phyloP scores from a whole-genome alignment of 2,113 vertebrate species.

The Odobenus rosmarus region DNA sequence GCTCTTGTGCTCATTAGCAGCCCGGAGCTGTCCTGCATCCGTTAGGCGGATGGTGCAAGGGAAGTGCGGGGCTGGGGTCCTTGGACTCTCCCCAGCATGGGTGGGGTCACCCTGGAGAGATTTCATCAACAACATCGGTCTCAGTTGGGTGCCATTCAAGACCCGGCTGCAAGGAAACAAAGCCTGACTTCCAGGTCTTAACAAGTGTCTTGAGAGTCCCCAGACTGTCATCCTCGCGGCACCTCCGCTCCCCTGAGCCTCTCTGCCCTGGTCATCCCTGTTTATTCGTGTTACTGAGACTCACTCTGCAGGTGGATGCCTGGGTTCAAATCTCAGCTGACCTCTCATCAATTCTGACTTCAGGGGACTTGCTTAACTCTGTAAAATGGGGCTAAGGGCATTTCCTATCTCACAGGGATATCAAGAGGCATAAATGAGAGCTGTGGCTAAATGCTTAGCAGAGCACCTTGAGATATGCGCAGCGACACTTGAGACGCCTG shows the following conservation, averaged over 20 bases:
- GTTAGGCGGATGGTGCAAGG: conserved; percentile 22
- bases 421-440: background rate
- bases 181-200: background rate
- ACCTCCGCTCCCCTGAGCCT: background rate
- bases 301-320: background rate
- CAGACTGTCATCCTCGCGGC: background rate
- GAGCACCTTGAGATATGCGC: background rate
- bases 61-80: background rate
- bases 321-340: background rate
- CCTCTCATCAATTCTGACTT: background rate
- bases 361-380: background rate
- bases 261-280: background rate
- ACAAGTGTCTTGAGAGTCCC: conserved; percentile 1
- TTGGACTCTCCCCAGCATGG: fast-evolving
- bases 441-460: background rate
- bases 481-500: fast-evolving
- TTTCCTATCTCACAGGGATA: background rate
- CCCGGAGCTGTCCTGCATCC: background rate
- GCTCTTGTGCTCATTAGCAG: background rate
- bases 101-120: background rate
- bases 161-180: background rate
- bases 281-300: background rate
- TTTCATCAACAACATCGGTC: background rate
- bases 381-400: background rate
- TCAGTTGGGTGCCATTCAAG: background rate